These are phyloP conservation scores for Rhagophthalmus giganteus DNA, from an alignment of 2,888 invertebrate species.

Conservation along the genomic window DNA sequence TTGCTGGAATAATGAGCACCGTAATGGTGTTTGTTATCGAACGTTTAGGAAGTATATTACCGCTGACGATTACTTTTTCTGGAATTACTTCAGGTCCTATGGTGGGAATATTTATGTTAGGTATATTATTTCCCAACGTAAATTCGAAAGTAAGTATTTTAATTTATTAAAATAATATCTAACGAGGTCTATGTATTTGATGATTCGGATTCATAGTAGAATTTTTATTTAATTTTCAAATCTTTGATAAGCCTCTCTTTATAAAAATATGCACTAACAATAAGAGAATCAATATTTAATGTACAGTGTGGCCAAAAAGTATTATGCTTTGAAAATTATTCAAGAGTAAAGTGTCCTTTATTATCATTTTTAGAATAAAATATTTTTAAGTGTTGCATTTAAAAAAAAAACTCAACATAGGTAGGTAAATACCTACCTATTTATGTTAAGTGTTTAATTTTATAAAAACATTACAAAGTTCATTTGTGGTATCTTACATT, in stretches of 20 bases:
- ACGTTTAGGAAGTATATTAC: constrained; percentile 61
- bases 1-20: constrained; percentile 71
- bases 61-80: constrained; percentile 54
- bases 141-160: constrained; percentile 60
- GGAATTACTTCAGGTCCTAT: constrained; percentile 62
- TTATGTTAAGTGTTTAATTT: background rate
- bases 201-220: no score
- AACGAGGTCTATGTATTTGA: no score
- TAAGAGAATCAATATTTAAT: background rate
- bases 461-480: no score
- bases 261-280: no score
- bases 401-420: background rate
- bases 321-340: background rate
- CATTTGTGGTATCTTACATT: no score
- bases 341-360: background rate
- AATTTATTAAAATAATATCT: no score
- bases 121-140: constrained; percentile 68
- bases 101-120: constrained; percentile 68
- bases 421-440: background rate
- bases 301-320: background rate
- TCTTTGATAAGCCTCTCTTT: no score
- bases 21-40: constrained; percentile 68
- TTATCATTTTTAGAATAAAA: no score
- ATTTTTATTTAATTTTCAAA: no score
- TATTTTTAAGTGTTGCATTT: background rate